Evolutionary conservation across 2,113 vertebrate species (phyloP).

Genomic region (Salvator merianae): DNA sequence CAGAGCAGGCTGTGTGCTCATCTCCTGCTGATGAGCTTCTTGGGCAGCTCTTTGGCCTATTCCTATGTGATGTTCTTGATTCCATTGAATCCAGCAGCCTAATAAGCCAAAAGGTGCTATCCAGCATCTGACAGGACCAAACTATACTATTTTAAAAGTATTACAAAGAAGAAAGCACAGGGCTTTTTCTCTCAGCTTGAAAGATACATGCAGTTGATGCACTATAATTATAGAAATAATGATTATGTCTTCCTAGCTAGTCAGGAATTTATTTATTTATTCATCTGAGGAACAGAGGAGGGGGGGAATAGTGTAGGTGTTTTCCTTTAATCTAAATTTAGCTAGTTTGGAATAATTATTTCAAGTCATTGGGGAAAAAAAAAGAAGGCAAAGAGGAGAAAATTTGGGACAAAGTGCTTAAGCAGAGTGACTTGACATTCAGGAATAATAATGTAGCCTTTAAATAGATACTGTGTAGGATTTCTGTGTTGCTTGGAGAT

Average conservation of each 20-base stretch:
- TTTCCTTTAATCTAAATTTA: slow-evolving; percentile 7
- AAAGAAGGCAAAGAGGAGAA: not conserved
- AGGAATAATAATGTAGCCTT: not conserved
- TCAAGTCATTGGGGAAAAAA: not conserved
- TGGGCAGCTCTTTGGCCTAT: not conserved
- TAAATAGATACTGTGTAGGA: not conserved
- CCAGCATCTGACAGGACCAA: not conserved
- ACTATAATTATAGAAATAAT: not conserved
- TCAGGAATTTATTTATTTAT: not conserved
- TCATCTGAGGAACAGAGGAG: not conserved
- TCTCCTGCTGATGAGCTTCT: too few relatives aligned
- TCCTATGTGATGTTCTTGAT: not conserved
- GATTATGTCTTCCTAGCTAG: not conserved
- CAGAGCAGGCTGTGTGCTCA: too few relatives aligned
- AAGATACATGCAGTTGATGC: accelerated
- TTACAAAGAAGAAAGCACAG: not conserved
- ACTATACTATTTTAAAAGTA: not conserved
- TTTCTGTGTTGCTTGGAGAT: not conserved
- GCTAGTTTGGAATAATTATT: not conserved
- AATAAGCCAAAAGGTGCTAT: not conserved
- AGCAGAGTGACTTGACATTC: not conserved
- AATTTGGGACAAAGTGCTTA: not conserved
- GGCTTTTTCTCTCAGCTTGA: not conserved
- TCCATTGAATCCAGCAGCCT: not conserved
- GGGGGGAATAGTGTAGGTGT: slow-evolving; percentile 3